Evolutionary conservation across 2,888 invertebrate species (phyloP).

Genomic region (Abrostola tripartita): DNA sequence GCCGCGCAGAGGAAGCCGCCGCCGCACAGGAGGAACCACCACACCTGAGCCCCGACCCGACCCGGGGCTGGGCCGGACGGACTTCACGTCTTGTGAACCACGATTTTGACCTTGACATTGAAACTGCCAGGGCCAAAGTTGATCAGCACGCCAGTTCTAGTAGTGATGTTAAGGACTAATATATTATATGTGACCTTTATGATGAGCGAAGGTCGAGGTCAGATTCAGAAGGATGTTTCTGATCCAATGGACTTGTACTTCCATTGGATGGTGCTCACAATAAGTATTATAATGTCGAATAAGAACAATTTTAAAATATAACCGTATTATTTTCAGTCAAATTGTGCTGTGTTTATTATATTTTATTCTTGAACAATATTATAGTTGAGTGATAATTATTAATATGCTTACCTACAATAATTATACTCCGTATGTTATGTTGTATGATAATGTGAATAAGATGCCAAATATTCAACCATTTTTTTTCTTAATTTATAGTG

Average conservation of each 20-base stretch:
- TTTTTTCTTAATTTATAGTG: conserved; percentile 69
- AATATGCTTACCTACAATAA: conserved; percentile 56
- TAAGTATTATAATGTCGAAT: conserved; percentile 61
- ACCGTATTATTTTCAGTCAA: conserved; percentile 69
- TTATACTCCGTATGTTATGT: conserved; percentile 54
- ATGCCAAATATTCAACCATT: conserved; percentile 84
- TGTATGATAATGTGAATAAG: conserved; percentile 76
- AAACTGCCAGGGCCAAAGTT: conserved; percentile 54
- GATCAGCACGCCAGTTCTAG: conserved; percentile 33
- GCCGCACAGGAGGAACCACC: conserved; percentile 73
- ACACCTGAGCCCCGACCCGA: conserved; percentile 71
- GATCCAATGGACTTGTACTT: conserved; percentile 32
- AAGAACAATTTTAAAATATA: conserved; percentile 55
- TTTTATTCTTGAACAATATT: conserved; percentile 72
- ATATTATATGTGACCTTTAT: conserved; percentile 19
- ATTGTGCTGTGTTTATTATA: conserved; percentile 77
- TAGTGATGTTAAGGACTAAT: conserved; percentile 21
- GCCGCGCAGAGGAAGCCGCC: conserved; percentile 87
- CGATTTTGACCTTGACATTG: conserved; percentile 53
- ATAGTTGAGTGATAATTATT: conserved; percentile 72
- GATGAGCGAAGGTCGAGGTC: conserved; percentile 18
- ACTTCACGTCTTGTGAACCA: conserved; percentile 40
- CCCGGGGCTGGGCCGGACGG: conserved; percentile 34
- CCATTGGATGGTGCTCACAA: conserved; percentile 59
- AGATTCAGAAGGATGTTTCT: conserved; percentile 24